Evolutionary conservation across 1,140 invertebrate genomes (phyloP).

Genomic region (Pseudomyrmex pallidus): DNA sequence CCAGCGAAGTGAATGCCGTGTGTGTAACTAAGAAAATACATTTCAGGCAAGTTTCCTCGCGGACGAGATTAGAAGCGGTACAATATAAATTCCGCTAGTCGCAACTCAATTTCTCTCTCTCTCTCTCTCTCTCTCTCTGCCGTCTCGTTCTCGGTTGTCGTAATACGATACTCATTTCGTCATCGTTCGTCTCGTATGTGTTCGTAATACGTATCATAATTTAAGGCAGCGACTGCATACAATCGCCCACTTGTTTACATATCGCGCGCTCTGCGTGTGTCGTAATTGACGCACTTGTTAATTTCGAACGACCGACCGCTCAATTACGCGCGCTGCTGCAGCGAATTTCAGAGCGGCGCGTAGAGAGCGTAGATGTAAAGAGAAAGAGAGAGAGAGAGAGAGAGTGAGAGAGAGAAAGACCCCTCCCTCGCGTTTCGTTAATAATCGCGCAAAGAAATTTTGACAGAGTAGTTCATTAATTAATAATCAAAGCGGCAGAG

Average conservation of each 20-base stretch:
- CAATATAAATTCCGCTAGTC: slow-evolving; percentile 50
- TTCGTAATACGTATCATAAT: slow-evolving; percentile 48
- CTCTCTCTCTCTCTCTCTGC: slow-evolving; percentile 16
- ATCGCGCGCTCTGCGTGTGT: neutral
- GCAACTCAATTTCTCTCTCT: slow-evolving; percentile 43
- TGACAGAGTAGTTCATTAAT: neutral
- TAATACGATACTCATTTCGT: slow-evolving; percentile 29
- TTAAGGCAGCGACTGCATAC: slow-evolving; percentile 47
- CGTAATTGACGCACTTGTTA: slow-evolving; percentile 43
- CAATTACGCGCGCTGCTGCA: neutral
- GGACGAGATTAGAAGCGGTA: slow-evolving; percentile 43
- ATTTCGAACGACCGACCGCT: slow-evolving; percentile 9
- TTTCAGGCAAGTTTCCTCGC: slow-evolving; percentile 5
- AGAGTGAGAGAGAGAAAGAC: no score
- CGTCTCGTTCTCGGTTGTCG: slow-evolving; percentile 25
- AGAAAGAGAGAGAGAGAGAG: no score
- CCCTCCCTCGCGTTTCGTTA: neutral
- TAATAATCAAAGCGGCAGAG: slow-evolving; percentile 3
- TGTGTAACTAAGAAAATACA: slow-evolving; percentile 52
- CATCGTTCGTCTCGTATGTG: neutral
- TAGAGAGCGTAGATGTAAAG: no score
- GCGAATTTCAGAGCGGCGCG: slow-evolving; percentile 7
- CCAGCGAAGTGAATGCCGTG: slow-evolving; percentile 9
- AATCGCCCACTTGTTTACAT: slow-evolving; percentile 43
- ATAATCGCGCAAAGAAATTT: slow-evolving; percentile 16